These are phyloP conservation scores for Eristalinus sepulchralis DNA, from an alignment of 2,888 invertebrate species.

Conservation along the genomic window DNA sequence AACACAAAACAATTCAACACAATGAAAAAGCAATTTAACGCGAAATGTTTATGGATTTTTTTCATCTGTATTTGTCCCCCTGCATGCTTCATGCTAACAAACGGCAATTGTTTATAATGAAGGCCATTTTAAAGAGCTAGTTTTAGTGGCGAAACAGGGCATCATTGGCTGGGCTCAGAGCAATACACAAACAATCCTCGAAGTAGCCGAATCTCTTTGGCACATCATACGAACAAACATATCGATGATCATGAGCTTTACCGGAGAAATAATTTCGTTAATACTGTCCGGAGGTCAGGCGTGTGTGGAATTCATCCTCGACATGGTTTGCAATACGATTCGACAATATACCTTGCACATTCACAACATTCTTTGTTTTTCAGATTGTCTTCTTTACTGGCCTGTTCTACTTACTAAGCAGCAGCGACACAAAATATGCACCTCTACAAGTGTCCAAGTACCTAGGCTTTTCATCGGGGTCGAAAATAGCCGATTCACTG, in stretches of 20 bases:
- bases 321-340: constrained; percentile 84
- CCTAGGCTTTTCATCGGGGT: constrained; percentile 88
- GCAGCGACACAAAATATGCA: constrained; percentile 92
- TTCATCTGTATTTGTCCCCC: constrained; percentile 63
- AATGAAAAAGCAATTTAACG: constrained; percentile 28
- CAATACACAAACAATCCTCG: constrained; percentile 93
- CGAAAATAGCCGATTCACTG: constrained; percentile 89
- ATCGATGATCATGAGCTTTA: constrained; percentile 90
- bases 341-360: background rate
- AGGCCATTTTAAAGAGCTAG: constrained; percentile 81
- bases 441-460: constrained; percentile 94
- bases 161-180: constrained; percentile 92
- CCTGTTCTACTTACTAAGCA: constrained; percentile 95
- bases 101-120: constrained; percentile 79
- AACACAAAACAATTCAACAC: background rate
- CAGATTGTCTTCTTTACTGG: constrained; percentile 98
- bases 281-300: constrained; percentile 95
- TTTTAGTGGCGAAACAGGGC: constrained; percentile 82
- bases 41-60: constrained; percentile 45
- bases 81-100: constrained; percentile 77
- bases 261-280: constrained; percentile 93
- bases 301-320: constrained; percentile 92
- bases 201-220: constrained; percentile 93
- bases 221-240: constrained; percentile 95
- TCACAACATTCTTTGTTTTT: constrained; percentile 71